Evolutionary conservation across 2,113 vertebrate species (phyloP).

Genomic region (Petrocephalus zakoni): DNA sequence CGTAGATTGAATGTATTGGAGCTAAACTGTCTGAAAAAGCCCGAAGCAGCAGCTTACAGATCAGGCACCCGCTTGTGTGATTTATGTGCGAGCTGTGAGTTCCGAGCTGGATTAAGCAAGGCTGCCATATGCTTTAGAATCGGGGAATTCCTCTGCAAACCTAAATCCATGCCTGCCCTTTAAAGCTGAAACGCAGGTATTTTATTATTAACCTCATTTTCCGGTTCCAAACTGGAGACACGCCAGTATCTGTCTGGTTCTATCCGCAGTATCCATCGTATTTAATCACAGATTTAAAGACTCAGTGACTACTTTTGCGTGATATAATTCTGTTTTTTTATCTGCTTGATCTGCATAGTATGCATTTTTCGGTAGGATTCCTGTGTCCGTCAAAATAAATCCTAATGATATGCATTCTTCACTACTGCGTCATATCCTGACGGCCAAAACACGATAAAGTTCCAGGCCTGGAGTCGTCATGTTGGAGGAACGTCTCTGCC

Average conservation of each 20-base stretch:
- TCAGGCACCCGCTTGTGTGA: slow-evolving; percentile 12
- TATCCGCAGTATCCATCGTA: neutral
- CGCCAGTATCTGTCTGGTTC: neutral
- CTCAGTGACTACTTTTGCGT: neutral
- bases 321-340: neutral
- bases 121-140: neutral
- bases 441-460: neutral
- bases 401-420: neutral
- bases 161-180: neutral
- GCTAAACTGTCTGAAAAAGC: slow-evolving; percentile 15
- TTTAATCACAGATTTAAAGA: neutral
- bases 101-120: neutral
- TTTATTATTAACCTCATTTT: neutral
- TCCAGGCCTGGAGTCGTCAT: neutral
- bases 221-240: neutral
- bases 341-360: neutral
- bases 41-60: slow-evolving; percentile 8
- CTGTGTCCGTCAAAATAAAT: neutral
- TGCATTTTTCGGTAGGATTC: neutral
- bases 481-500: neutral
- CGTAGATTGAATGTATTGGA: slow-evolving; percentile 7
- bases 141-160: neutral
- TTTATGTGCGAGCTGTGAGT: slow-evolving; percentile 22
- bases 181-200: slow-evolving; percentile 26
- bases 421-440: neutral